Conservation (phyloP, 2,888 invertebrate species). For the Noctua fimbriata region DNA sequence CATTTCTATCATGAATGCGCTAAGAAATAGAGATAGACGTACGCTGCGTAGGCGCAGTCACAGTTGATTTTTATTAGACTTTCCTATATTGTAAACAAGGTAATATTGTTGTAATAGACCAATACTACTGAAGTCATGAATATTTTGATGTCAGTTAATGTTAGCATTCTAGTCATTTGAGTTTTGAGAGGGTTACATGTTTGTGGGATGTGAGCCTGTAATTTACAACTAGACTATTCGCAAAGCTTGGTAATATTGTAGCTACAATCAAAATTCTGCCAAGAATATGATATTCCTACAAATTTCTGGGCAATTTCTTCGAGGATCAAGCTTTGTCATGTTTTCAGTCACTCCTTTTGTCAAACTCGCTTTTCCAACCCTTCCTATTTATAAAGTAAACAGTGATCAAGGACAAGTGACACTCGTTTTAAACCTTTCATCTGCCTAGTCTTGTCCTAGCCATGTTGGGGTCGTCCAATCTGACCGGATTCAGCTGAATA, state of each 20-base stretch:
- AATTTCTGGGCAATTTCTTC: background rate
- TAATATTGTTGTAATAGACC: conserved; percentile 39
- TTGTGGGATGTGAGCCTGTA: background rate
- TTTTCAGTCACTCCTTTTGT: background rate
- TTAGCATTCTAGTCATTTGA: background rate
- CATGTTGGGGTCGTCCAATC: too few relatives aligned
- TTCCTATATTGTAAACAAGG: conserved; percentile 31
- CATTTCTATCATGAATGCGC: conserved; percentile 25
- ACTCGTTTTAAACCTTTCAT: too few relatives aligned
- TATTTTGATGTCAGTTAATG: background rate
- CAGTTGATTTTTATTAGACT: conserved; percentile 47
- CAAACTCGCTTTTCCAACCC: background rate
- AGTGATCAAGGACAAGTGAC: too few relatives aligned
- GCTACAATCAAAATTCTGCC: background rate
- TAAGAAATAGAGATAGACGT: conserved; percentile 20
- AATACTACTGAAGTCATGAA: conserved; percentile 11
- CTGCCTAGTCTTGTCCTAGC: too few relatives aligned
- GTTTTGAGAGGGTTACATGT: background rate
- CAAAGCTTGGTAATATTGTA: background rate
- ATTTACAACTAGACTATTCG: background rate
- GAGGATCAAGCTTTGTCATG: background rate
- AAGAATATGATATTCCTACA: background rate
- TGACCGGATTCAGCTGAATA: too few relatives aligned
- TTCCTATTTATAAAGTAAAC: background rate
- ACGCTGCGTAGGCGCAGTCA: conserved; percentile 30